Base-by-base conservation (phyloP, 2,888 invertebrate genomes). In the Pollenia labialis region DNA sequence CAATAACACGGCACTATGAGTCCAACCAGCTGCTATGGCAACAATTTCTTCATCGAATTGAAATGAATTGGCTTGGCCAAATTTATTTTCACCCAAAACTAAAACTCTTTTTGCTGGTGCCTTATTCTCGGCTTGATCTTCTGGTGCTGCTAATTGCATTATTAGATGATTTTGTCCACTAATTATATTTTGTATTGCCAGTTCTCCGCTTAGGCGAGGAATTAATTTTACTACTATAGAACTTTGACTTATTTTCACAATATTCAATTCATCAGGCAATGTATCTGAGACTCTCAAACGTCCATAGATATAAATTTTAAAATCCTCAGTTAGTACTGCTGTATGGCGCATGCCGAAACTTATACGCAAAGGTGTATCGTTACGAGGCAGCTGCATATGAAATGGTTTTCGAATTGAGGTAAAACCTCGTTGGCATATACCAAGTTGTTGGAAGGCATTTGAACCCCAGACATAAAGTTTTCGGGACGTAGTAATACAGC, bases 391-490 rank as follows among this genome's bases (percentile, higher is more conserved):
- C 16, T 88, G 89, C 62, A 93, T 89, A 0, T 89, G 88, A 87
- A 93, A 88, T n/a, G 93, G 93, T 10, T 90, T 88, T 4, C 91
- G 90, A 10, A 93, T 93, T 7, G 91, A 89, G 48, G 89, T 90
- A 66, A 93, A 93, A 12, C 92, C 93, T 1, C 93, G 91, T 74
- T 93, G 92, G 91, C 94, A 95, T 46, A 96, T 93, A 14, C 97
- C 97, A 76, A 97, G 93, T 91, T 97, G 97, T 23, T 97, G 96
- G 91, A 95, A 96, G 85, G 94, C 94, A 92, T 97, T 97, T 32
- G 97, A 96, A 7, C 98, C 98, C 97, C 97, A 98, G 3, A 96
- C 96, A 93, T 96, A 96, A 2, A 97, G 92, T 77, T 95, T 94
- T 68, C 96, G 95, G 87, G 95, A 95, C 90, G 95, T 94, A 40